Conservation (phyloP, 2,797 vertebrate species). For the Miichthys miiuy region DNA sequence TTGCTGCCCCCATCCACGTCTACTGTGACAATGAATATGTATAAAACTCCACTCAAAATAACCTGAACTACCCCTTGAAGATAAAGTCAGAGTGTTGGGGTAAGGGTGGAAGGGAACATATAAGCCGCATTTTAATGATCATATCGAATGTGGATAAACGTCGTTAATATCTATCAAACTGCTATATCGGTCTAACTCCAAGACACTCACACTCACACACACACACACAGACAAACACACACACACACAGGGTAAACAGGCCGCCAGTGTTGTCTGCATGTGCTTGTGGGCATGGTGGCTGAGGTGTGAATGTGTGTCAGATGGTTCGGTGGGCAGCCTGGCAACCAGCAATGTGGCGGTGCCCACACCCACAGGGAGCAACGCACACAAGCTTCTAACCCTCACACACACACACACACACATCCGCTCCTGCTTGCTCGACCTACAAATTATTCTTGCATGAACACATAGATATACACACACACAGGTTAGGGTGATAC, state of each 20-base stretch:
- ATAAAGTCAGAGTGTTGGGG: no score
- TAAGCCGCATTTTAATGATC: neutral
- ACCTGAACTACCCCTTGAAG: no score
- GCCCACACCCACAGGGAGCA: conserved; percentile 79
- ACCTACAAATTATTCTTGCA: conserved; percentile 43
- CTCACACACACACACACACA: conserved; percentile 30
- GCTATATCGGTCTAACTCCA: conserved; percentile 9
- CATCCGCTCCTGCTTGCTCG: conserved; percentile 29
- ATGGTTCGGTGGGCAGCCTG: conserved; percentile 91
- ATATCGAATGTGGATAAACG: neutral
- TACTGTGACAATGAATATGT: no score
- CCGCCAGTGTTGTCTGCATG: conserved; percentile 57
- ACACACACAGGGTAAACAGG: conserved; percentile 35
- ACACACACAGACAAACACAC: conserved; percentile 26
- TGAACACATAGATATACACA: conserved; percentile 23
- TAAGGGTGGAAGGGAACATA: no score
- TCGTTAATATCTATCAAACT: neutral
- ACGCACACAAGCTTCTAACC: conserved; percentile 32
- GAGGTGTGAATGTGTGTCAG: conserved; percentile 98
- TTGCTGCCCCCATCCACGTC: no score
- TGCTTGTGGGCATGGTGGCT: conserved; percentile 82
- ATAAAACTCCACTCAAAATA: no score
- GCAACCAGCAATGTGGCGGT: conserved; percentile 78
- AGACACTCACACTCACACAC: conserved; percentile 20
- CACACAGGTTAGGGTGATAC: conserved; percentile 1